phyloP scores from a whole-genome alignment of 2,113 vertebrate species.

The Trochalopteron elliotii region DNA sequence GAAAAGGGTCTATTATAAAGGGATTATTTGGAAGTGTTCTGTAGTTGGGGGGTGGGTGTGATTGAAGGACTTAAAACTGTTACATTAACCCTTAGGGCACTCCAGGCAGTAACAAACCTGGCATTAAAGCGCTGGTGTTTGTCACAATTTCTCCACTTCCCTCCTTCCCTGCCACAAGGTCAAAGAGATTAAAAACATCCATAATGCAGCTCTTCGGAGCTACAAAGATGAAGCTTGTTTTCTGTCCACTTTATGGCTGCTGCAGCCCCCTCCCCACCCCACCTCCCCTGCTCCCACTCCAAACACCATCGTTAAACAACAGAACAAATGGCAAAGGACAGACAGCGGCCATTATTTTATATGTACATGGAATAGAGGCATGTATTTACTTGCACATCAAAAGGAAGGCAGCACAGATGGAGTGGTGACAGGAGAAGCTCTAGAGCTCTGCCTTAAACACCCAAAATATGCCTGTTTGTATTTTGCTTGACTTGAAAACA shows the following conservation, averaged over 20 bases:
- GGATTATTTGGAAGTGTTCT: conserved; percentile 62
- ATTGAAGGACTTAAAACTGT: conserved; percentile 55
- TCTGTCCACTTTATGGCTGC: background rate
- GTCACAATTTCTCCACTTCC: conserved; percentile 22
- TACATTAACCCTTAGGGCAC: conserved; percentile 38
- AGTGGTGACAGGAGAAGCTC: background rate
- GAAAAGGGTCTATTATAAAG: conserved; percentile 53
- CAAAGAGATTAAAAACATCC: conserved; percentile 58
- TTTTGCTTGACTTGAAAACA: background rate
- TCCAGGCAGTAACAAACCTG: conserved; percentile 33
- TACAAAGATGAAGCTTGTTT: background rate
- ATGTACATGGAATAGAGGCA: accelerated
- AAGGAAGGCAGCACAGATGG: background rate
- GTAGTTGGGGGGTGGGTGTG: conserved; percentile 46
- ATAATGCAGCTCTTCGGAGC: background rate
- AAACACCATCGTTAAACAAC: background rate
- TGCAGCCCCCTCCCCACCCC: background rate
- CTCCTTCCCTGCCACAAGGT: background rate
- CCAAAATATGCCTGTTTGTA: background rate
- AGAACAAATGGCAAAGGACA: background rate
- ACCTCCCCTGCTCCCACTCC: background rate
- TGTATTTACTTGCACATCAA: background rate
- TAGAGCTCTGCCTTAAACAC: background rate
- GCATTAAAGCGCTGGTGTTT: conserved; percentile 34
- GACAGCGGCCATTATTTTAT: background rate